phyloP scores from a whole-genome alignment of 2,113 vertebrate genomes.

The Climacteris rufus region DNA sequence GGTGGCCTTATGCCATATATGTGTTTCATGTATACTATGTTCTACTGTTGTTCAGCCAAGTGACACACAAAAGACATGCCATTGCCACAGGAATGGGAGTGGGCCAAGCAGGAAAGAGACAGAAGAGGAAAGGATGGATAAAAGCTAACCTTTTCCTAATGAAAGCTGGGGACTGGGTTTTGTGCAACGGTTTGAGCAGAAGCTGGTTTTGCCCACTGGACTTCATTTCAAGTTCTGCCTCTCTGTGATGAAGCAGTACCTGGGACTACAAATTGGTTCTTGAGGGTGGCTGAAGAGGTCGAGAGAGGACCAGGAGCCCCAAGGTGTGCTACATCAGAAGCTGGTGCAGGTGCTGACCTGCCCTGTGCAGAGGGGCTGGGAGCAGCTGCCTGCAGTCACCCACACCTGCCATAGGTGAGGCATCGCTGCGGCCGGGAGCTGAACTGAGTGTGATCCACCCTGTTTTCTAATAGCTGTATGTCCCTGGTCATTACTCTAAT shows the following conservation, averaged over 20 bases:
- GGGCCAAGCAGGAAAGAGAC: neutral
- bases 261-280: neutral
- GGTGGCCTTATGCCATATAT: neutral
- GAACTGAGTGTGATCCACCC: neutral
- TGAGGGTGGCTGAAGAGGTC: neutral
- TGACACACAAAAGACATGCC: neutral
- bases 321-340: neutral
- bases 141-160: neutral
- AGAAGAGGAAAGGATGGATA: neutral
- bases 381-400: neutral
- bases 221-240: neutral
- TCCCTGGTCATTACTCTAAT: neutral
- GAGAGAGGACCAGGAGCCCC: neutral
- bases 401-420: neutral
- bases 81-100: neutral
- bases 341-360: fast-evolving
- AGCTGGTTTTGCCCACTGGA: neutral
- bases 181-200: neutral
- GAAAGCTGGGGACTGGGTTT: neutral
- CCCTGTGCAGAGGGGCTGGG: neutral
- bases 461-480: neutral
- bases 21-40: neutral
- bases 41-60: neutral
- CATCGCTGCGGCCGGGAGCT: neutral
- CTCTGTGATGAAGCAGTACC: neutral